These are phyloP conservation scores for Elaphurus davidianus DNA, from an alignment of 2,113 vertebrate species.

Conservation along the genomic window DNA sequence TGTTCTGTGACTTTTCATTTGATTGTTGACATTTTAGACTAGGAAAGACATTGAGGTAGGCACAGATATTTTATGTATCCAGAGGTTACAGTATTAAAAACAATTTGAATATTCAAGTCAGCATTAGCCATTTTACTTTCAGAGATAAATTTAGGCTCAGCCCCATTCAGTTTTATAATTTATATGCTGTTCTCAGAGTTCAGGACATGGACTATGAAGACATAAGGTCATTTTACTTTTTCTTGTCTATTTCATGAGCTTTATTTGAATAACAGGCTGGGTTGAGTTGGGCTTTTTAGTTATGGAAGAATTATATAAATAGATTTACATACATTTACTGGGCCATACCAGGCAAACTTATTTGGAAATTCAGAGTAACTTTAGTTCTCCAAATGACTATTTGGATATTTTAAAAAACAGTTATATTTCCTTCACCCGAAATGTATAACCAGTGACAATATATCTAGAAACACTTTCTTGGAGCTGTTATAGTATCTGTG, in stretches of 20 bases:
- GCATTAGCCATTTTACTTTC: constrained; percentile 38
- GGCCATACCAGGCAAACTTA: background rate
- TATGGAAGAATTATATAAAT: background rate
- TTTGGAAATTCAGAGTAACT: background rate
- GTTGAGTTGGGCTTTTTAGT: background rate
- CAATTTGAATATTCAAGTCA: constrained; percentile 9
- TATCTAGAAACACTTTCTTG: background rate
- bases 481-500: background rate
- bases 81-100: background rate
- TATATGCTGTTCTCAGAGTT: constrained; percentile 27
- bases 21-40: background rate
- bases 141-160: constrained; percentile 40
- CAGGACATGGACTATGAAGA: background rate
- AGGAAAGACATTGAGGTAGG: background rate
- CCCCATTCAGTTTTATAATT: constrained; percentile 30
- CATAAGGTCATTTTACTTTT: background rate
- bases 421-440: background rate
- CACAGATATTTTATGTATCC: background rate
- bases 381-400: background rate
- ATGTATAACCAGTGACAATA: background rate
- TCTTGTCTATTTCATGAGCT: background rate
- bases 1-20: background rate
- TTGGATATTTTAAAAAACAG: background rate
- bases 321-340: background rate
- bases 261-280: background rate